Evolutionary conservation across 2,888 invertebrate genomes (phyloP), one percentile per base, ranked within the genome.

Genomic region (Crepidodera aurea): DNA sequence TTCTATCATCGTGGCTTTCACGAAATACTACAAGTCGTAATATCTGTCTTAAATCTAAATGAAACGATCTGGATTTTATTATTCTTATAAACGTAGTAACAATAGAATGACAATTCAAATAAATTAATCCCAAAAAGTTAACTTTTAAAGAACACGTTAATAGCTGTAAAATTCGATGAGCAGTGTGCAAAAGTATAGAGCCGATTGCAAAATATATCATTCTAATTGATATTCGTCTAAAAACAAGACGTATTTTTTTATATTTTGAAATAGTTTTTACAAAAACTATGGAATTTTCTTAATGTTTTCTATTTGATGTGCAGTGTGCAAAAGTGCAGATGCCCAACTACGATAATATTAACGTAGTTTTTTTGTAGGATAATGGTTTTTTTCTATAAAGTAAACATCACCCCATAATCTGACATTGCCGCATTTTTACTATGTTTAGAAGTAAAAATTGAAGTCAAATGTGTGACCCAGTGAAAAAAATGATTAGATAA

Each of bases 131-230:
- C 12, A 39, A 18, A 27, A 39, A 27, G 16, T 12, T 16, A 22
- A 25, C n/a, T 46, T 46, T 48, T 46, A 19, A 19, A 27, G 22
- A 56, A 53, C 16, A 53, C 7, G 6, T 40, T 55, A 39, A 46
- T 13, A 19, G 32, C 32, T 46, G 48, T 57, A 57, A 39, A 50
- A 39, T 29, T 50, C 6, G 15, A 29, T 12, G 57, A 13, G 57
- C 48, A 29, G 57, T 57, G 57, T 50, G 57, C 57, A 57, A 57
- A 57, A 57, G 27, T 16, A 57, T 54, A 63, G 60, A 54, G 54
- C 34, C 53, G 60, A 48, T 54, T 63, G 62, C 60, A 66, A 63
- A 61, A 48, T 27, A 39, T 25, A 15, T 34, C 16, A 18, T 40
- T 18, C 8, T 18, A 18, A 4, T 18, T 40, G 4, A 16, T 29